These are phyloP conservation scores for human (Homo sapiens) DNA, from an alignment of 2,113 vertebrate genomes.

Conservation along the genomic window DNA sequence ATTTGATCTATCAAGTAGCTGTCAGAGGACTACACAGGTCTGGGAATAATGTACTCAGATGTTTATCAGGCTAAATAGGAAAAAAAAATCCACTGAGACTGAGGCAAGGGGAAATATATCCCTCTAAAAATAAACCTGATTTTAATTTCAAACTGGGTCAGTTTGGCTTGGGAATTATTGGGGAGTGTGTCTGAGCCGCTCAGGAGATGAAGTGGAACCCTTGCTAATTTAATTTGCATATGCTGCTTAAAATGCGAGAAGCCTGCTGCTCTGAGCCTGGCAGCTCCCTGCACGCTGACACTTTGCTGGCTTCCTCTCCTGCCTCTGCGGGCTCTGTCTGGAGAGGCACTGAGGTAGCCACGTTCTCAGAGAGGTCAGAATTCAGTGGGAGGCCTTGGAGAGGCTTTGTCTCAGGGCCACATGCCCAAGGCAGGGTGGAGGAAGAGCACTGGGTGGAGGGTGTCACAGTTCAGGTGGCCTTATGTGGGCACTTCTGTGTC, in stretches of 20 bases:
- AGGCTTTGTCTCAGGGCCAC: not conserved
- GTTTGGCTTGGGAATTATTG: conserved; percentile 62
- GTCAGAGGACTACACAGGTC: not conserved
- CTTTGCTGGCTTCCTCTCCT: not conserved
- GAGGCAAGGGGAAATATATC: conserved; percentile 47
- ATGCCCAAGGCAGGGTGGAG: not conserved
- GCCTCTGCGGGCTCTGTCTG: not conserved
- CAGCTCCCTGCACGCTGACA: not conserved
- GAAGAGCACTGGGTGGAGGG: not conserved
- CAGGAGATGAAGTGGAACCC: conserved; percentile 70
- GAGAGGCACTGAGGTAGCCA: not conserved
- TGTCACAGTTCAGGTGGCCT: not conserved
- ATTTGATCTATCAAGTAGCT: not conserved
- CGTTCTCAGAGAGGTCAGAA: not conserved
- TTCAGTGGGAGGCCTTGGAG: not conserved
- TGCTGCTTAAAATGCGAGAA: conserved; percentile 64
- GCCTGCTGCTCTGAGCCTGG: not conserved
- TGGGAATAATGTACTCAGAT: conserved; percentile 51
- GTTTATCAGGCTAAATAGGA: conserved; percentile 73
- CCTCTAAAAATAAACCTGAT: conserved; percentile 79
- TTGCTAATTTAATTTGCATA: conserved; percentile 67
- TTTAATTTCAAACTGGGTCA: conserved; percentile 74
- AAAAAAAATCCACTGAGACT: conserved; percentile 13
- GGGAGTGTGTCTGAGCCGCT: not conserved
- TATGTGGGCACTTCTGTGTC: not conserved